Percentiles rank a stretch among this genome's conserved stretches.
Conservation (phyloP, 2,797 vertebrate genomes). For the Rallus crepitans region DNA sequence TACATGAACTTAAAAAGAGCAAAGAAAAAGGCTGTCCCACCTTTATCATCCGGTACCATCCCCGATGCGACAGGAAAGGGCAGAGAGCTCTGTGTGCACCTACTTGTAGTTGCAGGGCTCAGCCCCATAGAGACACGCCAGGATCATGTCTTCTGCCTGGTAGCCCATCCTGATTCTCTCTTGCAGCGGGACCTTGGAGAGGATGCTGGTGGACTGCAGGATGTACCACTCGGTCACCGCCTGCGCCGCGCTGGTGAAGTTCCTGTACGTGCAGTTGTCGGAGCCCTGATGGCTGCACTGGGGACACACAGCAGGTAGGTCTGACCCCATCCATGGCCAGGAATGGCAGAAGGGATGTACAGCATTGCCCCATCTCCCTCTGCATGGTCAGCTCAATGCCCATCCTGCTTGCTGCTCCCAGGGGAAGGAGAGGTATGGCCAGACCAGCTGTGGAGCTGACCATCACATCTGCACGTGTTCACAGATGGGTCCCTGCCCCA, state of each 20-base stretch:
- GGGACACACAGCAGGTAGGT: not conserved
- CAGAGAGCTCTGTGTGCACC: not conserved
- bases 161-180: constrained; percentile 80
- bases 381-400: fast-evolving
- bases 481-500: not conserved
- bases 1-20: not conserved
- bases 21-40: not conserved
- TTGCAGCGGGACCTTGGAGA: constrained; percentile 64
- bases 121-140: constrained; percentile 80
- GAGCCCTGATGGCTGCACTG: constrained; percentile 76
- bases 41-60: fast-evolving
- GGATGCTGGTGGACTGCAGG: constrained; percentile 83
- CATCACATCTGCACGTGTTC: not conserved
- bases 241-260: constrained; percentile 81
- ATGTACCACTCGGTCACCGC: constrained; percentile 82
- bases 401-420: not conserved
- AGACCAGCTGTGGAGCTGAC: fast-evolving
- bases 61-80: not conserved
- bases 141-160: constrained; percentile 79
- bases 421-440: not conserved
- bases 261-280: constrained; percentile 75
- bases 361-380: not conserved
- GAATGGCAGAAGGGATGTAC: fast-evolving
- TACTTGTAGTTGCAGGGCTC: constrained; percentile 84
- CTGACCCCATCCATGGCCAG: fast-evolving